Base-by-base conservation (phyloP, 2,113 vertebrate species). In the Sapajus apella region DNA sequence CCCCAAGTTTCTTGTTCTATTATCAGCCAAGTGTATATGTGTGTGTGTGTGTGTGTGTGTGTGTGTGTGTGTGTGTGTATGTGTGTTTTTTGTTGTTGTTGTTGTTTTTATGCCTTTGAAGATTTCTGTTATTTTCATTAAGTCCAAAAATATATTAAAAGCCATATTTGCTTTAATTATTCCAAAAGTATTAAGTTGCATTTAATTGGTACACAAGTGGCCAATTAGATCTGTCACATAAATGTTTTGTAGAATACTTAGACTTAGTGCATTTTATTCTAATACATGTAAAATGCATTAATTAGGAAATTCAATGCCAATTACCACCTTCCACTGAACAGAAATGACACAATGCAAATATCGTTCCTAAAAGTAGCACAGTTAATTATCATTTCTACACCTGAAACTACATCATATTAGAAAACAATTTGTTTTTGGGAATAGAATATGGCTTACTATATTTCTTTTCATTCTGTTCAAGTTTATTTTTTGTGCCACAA, bases 201-300 rank as follows among this genome's bases (percentile, higher is more conserved):
- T 93, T 95, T 96, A 97, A 96, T 77, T 96, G 92, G 84, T 76
- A 64, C 27, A 89, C 83, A 87, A 92, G 75, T 94, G 87, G 35
- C 50, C 72, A 93, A 91, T 95, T 84, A 96, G 75, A 95, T 89
- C 6, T 94, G 35, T 93, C 45, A 56, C 64, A 89, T 90, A 82
- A 90, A 92, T 81, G 35, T 87, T 91, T 96, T 86, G 75, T 45
- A 87, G 55, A 87, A 89, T 16, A 77, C 64, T 96, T 81, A 77
- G 0, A 37, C 14, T 68, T 45, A 66, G 8, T 96, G 76, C 35
- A 92, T 90, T 95, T 97, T 87, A 93, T 77, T 93, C 40, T 91
- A 66, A 87, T 20, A 3, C 76, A 66, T 58, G 56, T 73, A 76
- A 1, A 90, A 37, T 76, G 6, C 10, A 56, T 88, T 94, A 40